A percentile compares a stretch with the other conserved stretches of the same genome.
phyloP scores from a whole-genome alignment of 1,140 invertebrate genomes.

The Megalopta genalis region DNA sequence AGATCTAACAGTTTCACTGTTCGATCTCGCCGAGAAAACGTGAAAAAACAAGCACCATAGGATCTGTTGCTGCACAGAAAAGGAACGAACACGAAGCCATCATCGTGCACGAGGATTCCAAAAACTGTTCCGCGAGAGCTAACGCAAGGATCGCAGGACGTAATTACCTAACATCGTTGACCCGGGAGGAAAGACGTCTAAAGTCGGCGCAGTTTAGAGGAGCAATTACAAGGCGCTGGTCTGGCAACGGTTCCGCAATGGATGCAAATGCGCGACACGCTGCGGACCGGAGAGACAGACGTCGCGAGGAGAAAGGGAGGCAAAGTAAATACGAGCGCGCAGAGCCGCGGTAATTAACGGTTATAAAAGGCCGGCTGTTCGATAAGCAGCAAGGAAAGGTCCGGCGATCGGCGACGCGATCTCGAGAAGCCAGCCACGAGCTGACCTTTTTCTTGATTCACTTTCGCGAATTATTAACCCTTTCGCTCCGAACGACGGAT shows the following conservation, averaged over 20 bases:
- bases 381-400: slow-evolving; percentile 20
- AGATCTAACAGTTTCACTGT: no score
- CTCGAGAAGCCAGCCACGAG: background rate
- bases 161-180: slow-evolving; percentile 33
- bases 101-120: background rate
- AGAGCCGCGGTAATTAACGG: slow-evolving; percentile 51
- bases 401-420: slow-evolving; percentile 17
- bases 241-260: slow-evolving; percentile 6
- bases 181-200: slow-evolving; percentile 27
- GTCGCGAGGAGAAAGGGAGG: slow-evolving; percentile 11
- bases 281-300: background rate
- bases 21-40: no score
- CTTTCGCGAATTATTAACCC: slow-evolving; percentile 42
- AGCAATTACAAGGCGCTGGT: slow-evolving; percentile 28
- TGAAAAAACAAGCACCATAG: no score
- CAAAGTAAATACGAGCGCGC: slow-evolving; percentile 24
- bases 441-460: slow-evolving; percentile 45
- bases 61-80: no score
- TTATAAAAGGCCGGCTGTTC: slow-evolving; percentile 45
- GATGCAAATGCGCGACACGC: slow-evolving; percentile 24
- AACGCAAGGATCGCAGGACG: background rate
- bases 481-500: no score
- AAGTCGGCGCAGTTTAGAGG: slow-evolving; percentile 26
- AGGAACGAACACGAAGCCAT: no score
- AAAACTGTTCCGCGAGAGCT: background rate